Percentiles rank a stretch among this genome's conserved stretches.
Conservation (phyloP, 2,888 invertebrate species). For the Phortica magna region DNA sequence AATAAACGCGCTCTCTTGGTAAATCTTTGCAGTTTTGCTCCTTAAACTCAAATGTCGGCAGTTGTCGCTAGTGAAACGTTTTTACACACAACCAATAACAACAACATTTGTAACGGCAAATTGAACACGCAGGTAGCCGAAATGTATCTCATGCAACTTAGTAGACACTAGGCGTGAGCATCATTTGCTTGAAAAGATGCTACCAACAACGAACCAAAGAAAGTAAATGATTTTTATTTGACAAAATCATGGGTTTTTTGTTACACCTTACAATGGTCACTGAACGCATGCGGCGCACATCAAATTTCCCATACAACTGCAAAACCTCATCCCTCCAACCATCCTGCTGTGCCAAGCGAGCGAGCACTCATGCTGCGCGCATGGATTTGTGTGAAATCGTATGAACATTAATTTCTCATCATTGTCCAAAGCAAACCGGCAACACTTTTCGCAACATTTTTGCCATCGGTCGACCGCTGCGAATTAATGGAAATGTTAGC, state of each 20-base stretch:
- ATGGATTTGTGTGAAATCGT: slow-evolving; percentile 60
- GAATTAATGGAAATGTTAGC: slow-evolving; percentile 71
- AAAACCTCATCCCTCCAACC: slow-evolving; percentile 63
- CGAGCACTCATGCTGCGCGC: slow-evolving; percentile 57
- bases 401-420: slow-evolving; percentile 73
- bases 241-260: slow-evolving; percentile 66
- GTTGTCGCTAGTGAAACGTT: not conserved
- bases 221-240: slow-evolving; percentile 61
- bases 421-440: slow-evolving; percentile 47
- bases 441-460: slow-evolving; percentile 6
- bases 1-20: not conserved
- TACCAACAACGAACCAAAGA: not conserved
- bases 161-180: slow-evolving; percentile 6
- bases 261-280: slow-evolving; percentile 68
- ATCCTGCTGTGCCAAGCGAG: slow-evolving; percentile 63
- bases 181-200: not conserved
- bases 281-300: slow-evolving; percentile 65
- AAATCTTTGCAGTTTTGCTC: not conserved
- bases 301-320: slow-evolving; percentile 67
- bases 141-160: not conserved
- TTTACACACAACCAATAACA: not conserved
- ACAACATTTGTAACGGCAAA: not conserved
- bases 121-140: not conserved
- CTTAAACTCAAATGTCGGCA: not conserved
- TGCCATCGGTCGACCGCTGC: slow-evolving; percentile 53